phyloP scores from a whole-genome alignment of 2,113 vertebrate species.

The Aplodontia rufa region DNA sequence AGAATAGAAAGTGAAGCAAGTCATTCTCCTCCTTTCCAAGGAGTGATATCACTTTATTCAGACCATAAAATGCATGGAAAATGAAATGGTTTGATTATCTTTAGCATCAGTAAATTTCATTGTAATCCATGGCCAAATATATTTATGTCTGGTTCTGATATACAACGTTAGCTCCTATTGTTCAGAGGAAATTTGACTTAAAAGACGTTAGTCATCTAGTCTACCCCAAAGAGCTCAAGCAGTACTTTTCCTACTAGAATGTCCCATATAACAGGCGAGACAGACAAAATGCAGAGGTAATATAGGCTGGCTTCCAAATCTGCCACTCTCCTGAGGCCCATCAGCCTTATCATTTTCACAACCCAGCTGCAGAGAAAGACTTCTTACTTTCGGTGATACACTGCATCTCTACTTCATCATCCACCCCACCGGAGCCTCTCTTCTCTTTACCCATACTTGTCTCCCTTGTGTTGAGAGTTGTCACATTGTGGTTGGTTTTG shows the following conservation, averaged over 20 bases:
- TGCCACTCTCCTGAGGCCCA: neutral
- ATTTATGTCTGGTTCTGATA: slow-evolving; percentile 61
- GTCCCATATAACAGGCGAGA: neutral
- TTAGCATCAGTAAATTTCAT: slow-evolving; percentile 64
- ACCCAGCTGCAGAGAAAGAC: neutral
- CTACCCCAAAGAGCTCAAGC: neutral
- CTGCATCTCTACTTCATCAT: neutral
- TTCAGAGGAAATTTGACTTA: slow-evolving; percentile 57
- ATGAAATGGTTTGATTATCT: slow-evolving; percentile 65
- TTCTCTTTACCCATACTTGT: neutral
- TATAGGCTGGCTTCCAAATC: neutral
- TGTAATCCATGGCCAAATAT: slow-evolving; percentile 55
- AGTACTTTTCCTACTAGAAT: slow-evolving; percentile 7
- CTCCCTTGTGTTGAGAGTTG: neutral
- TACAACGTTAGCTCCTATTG: slow-evolving; percentile 22
- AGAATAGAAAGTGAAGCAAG: neutral
- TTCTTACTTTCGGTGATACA: neutral
- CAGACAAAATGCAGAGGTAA: neutral
- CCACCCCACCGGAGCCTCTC: neutral
- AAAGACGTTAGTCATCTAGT: slow-evolving; percentile 48
- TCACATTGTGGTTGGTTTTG: neutral
- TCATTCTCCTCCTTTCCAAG: neutral
- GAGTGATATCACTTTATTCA: slow-evolving; percentile 42
- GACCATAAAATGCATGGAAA: slow-evolving; percentile 62
- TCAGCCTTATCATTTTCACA: neutral